Evolutionary conservation across 2,888 invertebrate species (phyloP).

Genomic region (Philonicus albiceps): DNA sequence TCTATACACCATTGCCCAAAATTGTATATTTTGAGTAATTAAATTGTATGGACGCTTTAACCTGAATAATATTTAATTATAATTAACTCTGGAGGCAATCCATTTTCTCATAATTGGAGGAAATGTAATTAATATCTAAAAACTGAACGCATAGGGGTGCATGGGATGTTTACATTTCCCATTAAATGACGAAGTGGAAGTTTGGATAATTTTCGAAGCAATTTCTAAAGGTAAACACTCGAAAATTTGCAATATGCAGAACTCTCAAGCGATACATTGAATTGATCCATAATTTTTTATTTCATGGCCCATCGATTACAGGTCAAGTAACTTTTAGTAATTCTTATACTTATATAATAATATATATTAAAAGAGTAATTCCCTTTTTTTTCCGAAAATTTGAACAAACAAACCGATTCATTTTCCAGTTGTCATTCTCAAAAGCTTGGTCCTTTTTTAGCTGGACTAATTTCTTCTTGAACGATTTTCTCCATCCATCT

Average conservation of each 20-base stretch:
- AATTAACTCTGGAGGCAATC: not conserved
- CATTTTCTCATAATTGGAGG: not conserved
- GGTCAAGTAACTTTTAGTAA: not conserved
- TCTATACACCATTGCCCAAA: not conserved
- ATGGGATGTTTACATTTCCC: not conserved
- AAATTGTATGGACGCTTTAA: not conserved
- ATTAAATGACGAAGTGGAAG: not conserved
- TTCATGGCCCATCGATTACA: not conserved
- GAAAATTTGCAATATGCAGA: not conserved
- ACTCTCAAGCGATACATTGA: not conserved
- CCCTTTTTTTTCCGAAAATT: not conserved
- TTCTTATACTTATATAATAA: not conserved
- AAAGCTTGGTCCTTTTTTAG: not conserved
- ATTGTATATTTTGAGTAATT: not conserved
- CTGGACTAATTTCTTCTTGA: not conserved
- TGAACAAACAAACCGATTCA: not conserved
- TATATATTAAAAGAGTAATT: not conserved
- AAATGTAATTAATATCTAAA: not conserved
- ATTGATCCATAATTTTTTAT: not conserved
- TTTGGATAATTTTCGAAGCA: not conserved
- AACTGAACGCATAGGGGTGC: not conserved
- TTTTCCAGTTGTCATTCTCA: not conserved
- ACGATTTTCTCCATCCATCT: not conserved
- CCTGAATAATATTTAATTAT: not conserved
- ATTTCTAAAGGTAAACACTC: not conserved